These are phyloP conservation scores for Orthonevra nobilis DNA, from an alignment of 2,888 invertebrate species.

Conservation along the genomic window DNA sequence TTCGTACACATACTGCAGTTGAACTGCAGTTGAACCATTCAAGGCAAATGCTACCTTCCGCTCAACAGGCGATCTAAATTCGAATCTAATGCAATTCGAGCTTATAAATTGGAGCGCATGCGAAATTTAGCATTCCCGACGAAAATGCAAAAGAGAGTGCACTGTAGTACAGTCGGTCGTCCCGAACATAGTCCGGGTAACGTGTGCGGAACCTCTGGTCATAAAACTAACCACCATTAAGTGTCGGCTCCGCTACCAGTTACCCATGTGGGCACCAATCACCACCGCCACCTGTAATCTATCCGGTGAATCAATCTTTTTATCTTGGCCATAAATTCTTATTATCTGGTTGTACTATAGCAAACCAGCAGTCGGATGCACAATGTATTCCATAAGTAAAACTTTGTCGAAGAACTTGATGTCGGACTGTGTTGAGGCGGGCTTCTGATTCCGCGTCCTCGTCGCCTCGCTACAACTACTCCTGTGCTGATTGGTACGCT, in stretches of 20 bases:
- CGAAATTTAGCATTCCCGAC: conserved; percentile 37
- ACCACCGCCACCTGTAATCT: conserved; percentile 69
- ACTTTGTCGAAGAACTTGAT: conserved; percentile 52
- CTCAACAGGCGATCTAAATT: conserved; percentile 51
- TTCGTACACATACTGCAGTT: too few relatives aligned
- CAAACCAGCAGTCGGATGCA: conserved; percentile 49
- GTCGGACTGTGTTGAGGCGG: conserved; percentile 1
- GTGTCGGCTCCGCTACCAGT: conserved; percentile 59
- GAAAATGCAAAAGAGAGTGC: not conserved
- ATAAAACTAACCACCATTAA: conserved; percentile 64
- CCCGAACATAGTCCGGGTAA: conserved; percentile 32
- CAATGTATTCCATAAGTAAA: conserved; percentile 53
- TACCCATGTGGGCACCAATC: conserved; percentile 55
- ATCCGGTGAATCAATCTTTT: conserved; percentile 66
- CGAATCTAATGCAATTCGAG: conserved; percentile 49
- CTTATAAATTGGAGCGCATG: conserved; percentile 47
- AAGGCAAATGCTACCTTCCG: conserved; percentile 2
- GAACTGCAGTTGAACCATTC: too few relatives aligned
- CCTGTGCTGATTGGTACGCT: conserved; percentile 57
- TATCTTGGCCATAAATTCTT: conserved; percentile 67
- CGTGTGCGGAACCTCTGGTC: conserved; percentile 53
- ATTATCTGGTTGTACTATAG: conserved; percentile 52
- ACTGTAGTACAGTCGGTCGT: too few relatives aligned
- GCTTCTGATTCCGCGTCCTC: too few relatives aligned
- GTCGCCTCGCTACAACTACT: not conserved